Percentiles rank a stretch among this genome's conserved stretches.
These are phyloP conservation scores for Iphiclides podalirius DNA, from an alignment of 2,888 invertebrate genomes.

Conservation along the genomic window DNA sequence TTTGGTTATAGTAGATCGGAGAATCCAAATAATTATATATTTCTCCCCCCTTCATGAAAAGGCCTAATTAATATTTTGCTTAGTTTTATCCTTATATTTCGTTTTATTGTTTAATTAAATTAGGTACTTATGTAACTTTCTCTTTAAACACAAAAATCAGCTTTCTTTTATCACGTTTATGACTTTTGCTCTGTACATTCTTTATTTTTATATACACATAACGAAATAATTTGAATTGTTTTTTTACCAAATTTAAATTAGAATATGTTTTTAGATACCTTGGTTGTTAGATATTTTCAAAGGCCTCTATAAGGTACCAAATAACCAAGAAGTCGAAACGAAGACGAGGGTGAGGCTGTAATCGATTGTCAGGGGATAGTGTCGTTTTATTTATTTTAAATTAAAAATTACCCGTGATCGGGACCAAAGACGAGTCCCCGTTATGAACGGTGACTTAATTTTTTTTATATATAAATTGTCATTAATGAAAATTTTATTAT, in stretches of 20 bases:
- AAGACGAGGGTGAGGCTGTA: not conserved
- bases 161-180: constrained; percentile 9
- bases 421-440: constrained; percentile 12
- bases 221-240: not conserved
- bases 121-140: not conserved
- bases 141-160: not conserved
- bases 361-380: not conserved
- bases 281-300: not conserved
- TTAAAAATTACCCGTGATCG: constrained; percentile 1
- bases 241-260: not conserved
- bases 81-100: not conserved
- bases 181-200: constrained; percentile 4
- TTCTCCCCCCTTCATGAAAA: constrained; percentile 2
- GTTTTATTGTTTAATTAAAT: not conserved
- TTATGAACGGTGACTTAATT: constrained; percentile 5
- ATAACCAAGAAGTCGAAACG: constrained; percentile 23
- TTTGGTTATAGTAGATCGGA: not conserved
- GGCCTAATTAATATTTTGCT: constrained; percentile 8
- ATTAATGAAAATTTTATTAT: not conserved
- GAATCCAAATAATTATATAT: not conserved
- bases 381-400: not conserved
- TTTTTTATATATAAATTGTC: constrained; percentile 2
- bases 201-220: not conserved
- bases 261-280: no score
- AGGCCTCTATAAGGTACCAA: not conserved